Evolutionary conservation across 2,113 vertebrate genomes (phyloP).

Genomic region (Aegotheles bennettii): DNA sequence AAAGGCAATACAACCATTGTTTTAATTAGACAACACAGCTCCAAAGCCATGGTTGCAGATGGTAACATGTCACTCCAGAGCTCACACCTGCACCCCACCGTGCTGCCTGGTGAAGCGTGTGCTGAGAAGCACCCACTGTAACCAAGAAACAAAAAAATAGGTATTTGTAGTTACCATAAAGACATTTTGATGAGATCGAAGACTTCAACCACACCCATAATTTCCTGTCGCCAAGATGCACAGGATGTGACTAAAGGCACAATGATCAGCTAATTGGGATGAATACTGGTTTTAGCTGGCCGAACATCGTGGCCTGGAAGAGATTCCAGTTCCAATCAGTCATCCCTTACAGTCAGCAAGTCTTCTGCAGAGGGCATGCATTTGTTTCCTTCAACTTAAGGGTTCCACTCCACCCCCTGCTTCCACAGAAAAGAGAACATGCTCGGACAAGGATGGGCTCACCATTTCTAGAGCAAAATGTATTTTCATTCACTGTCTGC

Average conservation of each 20-base stretch:
- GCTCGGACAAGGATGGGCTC: background rate
- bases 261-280: slow-evolving; percentile 40
- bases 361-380: background rate
- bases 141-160: background rate
- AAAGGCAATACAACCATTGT: background rate
- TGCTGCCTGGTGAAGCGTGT: background rate
- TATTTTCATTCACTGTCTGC: background rate
- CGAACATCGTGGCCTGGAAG: background rate
- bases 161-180: background rate
- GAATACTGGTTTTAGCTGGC: background rate
- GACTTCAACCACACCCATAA: background rate
- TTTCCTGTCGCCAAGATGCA: background rate
- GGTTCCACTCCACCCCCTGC: too few relatives aligned
- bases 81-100: background rate
- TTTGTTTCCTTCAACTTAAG: background rate
- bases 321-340: background rate
- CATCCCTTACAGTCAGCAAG: background rate
- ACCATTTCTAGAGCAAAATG: background rate
- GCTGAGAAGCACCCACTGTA: background rate
- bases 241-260: slow-evolving; percentile 59
- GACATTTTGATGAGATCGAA: background rate
- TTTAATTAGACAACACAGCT: background rate
- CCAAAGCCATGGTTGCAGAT: background rate
- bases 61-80: background rate
- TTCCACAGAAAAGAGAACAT: background rate